Evolutionary conservation across 2,888 invertebrate genomes (phyloP).

Genomic region (Machimus atricapillus): DNA sequence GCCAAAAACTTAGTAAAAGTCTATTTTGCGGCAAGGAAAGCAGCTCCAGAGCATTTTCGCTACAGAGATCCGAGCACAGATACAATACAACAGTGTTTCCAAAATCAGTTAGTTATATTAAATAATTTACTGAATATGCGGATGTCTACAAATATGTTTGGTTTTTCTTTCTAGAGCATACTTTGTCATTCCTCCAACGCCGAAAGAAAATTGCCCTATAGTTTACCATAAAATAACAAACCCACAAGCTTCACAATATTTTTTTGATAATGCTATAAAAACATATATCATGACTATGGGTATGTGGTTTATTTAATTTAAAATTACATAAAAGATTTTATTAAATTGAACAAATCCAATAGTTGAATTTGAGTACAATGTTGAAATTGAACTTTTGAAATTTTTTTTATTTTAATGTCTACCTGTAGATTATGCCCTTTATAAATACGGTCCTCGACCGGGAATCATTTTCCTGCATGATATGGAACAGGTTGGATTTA

Average conservation of each 20-base stretch:
- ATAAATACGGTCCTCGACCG: constrained; percentile 67
- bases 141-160: no score
- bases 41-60: constrained; percentile 70
- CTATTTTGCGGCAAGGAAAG: constrained; percentile 68
- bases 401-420: neutral
- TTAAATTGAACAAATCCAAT: no score
- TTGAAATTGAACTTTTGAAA: no score
- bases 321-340: no score
- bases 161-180: constrained; percentile 63
- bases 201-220: constrained; percentile 67
- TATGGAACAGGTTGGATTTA: constrained; percentile 69
- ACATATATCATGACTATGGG: constrained; percentile 68
- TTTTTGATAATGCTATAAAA: constrained; percentile 68
- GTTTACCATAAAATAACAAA: constrained; percentile 69
- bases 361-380: no score
- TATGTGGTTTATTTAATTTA: constrained; percentile 51
- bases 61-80: constrained; percentile 64
- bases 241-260: constrained; percentile 67
- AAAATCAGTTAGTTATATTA: constrained; percentile 61
- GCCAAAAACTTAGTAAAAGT: constrained; percentile 60
- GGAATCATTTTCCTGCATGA: constrained; percentile 73
- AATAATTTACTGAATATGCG: neutral
- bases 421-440: constrained; percentile 65
- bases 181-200: constrained; percentile 66
- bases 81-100: constrained; percentile 61